phyloP scores from a whole-genome alignment of 2,797 vertebrate genomes.

The Notolabrus celidotus region DNA sequence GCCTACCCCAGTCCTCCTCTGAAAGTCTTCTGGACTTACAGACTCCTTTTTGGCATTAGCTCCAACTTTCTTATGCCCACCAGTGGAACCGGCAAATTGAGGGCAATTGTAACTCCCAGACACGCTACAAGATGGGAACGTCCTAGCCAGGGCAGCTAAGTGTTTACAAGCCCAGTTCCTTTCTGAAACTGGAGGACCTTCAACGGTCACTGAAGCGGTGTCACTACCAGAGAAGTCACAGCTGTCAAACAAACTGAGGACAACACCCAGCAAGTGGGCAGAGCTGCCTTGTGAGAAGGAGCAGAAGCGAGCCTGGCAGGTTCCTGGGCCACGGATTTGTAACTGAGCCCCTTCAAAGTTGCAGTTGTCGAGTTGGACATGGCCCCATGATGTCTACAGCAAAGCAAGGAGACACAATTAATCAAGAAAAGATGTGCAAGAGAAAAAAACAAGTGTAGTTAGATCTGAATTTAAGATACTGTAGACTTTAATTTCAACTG shows the following conservation, averaged over 20 bases:
- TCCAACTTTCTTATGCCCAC: conserved; percentile 57
- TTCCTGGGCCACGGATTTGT: conserved; percentile 90
- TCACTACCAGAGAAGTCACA: conserved; percentile 94
- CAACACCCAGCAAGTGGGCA: conserved; percentile 87
- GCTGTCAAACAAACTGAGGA: conserved; percentile 91
- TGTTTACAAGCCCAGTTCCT: conserved; percentile 95
- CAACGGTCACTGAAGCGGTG: conserved; percentile 90
- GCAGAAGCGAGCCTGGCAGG: conserved; percentile 94
- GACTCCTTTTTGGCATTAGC: conserved; percentile 76
- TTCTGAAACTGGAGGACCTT: conserved; percentile 89
- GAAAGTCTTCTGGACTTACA: conserved; percentile 75
- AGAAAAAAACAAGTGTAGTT: conserved; percentile 2
- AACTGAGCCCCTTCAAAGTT: conserved; percentile 93
- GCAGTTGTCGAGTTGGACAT: conserved; percentile 93
- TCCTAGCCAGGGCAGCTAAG: conserved; percentile 86
- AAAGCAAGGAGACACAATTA: conserved; percentile 12
- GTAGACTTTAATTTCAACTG: background rate
- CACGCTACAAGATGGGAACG: conserved; percentile 68
- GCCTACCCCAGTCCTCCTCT: conserved; percentile 73
- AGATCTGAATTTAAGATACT: background rate
- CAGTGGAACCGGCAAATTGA: conserved; percentile 35
- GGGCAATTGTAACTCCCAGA: conserved; percentile 36
- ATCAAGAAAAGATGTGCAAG: conserved; percentile 16
- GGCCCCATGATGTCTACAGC: conserved; percentile 90
- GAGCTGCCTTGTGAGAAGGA: conserved; percentile 92